Percentiles rank a stretch among this genome's conserved stretches.
These are phyloP conservation scores for Ichneumoninae sp. DNA, from an alignment of 2,888 invertebrate genomes.

Conservation along the genomic window DNA sequence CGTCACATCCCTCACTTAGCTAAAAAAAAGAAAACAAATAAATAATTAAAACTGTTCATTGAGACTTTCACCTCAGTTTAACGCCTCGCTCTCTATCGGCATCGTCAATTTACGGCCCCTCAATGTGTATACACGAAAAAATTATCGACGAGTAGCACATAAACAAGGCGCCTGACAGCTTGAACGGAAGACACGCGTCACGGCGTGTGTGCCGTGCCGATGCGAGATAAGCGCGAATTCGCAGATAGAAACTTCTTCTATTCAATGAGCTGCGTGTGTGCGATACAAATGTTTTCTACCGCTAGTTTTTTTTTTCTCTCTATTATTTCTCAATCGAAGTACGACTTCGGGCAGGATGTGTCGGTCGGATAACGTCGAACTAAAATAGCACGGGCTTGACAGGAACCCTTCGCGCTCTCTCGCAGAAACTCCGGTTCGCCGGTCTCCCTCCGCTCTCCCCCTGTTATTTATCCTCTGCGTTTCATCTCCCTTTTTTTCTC, in stretches of 20 bases:
- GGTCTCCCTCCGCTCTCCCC: slow-evolving; percentile 17
- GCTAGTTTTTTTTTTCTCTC: background rate
- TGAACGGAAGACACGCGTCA: background rate
- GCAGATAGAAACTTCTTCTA: slow-evolving; percentile 20
- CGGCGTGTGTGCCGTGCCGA: background rate
- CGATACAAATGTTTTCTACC: slow-evolving; percentile 9
- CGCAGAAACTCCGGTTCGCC: background rate
- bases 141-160: slow-evolving; percentile 58
- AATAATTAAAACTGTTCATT: background rate
- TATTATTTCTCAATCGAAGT: slow-evolving; percentile 21
- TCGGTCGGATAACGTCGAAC: slow-evolving; percentile 55
- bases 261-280: slow-evolving; percentile 1
- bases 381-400: slow-evolving; percentile 58
- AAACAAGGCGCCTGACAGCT: slow-evolving; percentile 62
- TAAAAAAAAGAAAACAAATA: background rate
- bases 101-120: background rate
- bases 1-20: background rate
- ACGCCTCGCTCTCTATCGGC: background rate
- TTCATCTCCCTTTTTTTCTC: background rate
- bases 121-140: background rate
- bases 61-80: background rate
- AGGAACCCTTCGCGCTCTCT: slow-evolving; percentile 34
- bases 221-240: background rate
- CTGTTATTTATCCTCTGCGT: background rate
- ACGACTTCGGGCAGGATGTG: background rate